These are phyloP conservation scores for Ladona fulva DNA, from an alignment of 1,140 invertebrate species.

Conservation along the genomic window DNA sequence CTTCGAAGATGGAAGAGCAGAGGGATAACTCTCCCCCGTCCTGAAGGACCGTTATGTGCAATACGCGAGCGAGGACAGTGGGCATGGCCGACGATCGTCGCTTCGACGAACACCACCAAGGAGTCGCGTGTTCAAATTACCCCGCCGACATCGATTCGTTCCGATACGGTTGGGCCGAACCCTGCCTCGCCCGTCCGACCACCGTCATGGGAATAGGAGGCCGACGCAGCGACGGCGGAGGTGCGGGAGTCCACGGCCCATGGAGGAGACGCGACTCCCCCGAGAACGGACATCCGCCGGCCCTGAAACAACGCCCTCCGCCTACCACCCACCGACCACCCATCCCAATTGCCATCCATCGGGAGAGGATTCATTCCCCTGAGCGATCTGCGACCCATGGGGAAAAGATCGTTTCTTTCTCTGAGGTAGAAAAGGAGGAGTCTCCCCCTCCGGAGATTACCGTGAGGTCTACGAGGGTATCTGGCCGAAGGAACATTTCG, in stretches of 20 bases:
- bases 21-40: background rate
- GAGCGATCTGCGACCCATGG: background rate
- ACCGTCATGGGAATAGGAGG: background rate
- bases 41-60: constrained; percentile 4
- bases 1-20: background rate
- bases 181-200: too few species aligned
- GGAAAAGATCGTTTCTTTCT: background rate
- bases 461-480: background rate
- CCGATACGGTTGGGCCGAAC: background rate
- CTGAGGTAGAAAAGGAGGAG: background rate
- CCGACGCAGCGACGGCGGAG: background rate
- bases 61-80: background rate
- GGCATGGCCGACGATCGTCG: background rate
- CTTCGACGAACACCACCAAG: background rate
- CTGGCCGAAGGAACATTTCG: background rate
- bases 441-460: background rate
- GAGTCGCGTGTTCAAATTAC: background rate
- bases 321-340: background rate
- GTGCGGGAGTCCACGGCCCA: background rate
- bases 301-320: background rate
- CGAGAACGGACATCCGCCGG: background rate
- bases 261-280: background rate
- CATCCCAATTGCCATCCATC: background rate
- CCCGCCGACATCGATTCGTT: background rate
- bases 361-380: background rate